phyloP scores from a whole-genome alignment of 2,797 vertebrate species.

The Acipenser ruthenus region DNA sequence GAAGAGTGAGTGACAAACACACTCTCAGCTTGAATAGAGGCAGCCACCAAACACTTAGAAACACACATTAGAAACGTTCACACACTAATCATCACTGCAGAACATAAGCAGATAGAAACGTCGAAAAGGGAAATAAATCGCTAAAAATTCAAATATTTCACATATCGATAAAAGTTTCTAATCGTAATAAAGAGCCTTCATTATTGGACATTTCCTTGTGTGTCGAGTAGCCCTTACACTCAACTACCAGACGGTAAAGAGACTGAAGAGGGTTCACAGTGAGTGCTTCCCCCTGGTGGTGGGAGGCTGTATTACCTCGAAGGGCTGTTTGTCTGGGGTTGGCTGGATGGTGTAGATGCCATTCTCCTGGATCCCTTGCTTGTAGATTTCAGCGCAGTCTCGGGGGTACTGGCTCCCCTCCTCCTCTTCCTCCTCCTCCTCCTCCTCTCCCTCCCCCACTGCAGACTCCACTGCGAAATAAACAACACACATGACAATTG shows the following conservation, averaged over 20 bases:
- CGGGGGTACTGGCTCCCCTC: not conserved
- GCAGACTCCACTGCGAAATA: too few species aligned
- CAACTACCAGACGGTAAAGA: not conserved
- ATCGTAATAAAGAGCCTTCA: not conserved
- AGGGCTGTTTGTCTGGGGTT: constrained; percentile 49
- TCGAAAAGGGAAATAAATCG: constrained; percentile 31
- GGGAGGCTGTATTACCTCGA: constrained; percentile 52
- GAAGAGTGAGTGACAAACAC: too few species aligned
- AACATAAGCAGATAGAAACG: too few species aligned
- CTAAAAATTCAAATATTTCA: constrained; percentile 23
- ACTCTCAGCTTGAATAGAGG: too few species aligned
- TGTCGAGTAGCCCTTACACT: not conserved
- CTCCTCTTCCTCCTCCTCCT: not conserved
- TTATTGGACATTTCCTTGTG: not conserved
- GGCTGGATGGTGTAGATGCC: constrained; percentile 78
- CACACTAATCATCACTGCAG: too few species aligned
- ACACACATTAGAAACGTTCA: too few species aligned
- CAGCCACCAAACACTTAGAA: too few species aligned
- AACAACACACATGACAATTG: too few species aligned
- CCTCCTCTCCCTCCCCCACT: too few species aligned
- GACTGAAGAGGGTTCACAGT: not conserved
- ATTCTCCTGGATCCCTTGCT: constrained; percentile 65
- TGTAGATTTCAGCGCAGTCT: constrained; percentile 71
- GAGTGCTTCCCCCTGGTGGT: not conserved
- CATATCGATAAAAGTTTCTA: not conserved